These are phyloP conservation scores for Chaetophractus vellerosus DNA, from an alignment of 2,797 vertebrate species.

Conservation along the genomic window DNA sequence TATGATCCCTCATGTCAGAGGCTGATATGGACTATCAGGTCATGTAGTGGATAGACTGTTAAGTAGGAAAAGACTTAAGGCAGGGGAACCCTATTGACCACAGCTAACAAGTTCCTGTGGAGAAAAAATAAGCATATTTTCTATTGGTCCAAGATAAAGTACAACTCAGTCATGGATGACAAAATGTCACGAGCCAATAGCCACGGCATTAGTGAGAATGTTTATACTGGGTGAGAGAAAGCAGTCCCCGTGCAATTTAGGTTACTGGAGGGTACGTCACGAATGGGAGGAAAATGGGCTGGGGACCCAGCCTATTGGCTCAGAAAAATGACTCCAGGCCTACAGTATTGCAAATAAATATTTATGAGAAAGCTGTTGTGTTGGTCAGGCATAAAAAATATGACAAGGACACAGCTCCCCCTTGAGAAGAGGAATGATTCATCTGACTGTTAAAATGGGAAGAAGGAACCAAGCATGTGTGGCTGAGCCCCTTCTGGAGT, in stretches of 20 bases:
- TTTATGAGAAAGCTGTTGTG: neutral
- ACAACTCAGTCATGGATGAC: neutral
- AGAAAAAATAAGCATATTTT: neutral
- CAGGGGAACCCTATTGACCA: neutral
- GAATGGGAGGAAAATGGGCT: neutral
- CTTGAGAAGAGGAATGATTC: neutral
- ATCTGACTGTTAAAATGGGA: neutral
- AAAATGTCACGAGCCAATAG: neutral
- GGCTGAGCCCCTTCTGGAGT: neutral
- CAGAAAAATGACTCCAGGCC: neutral
- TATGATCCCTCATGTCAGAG: neutral
- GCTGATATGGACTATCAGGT: neutral
- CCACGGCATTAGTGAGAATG: neutral
- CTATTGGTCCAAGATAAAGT: neutral
- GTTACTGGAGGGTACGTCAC: neutral
- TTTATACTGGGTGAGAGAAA: neutral
- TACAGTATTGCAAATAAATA: neutral
- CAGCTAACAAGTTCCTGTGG: neutral
- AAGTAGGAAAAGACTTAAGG: neutral
- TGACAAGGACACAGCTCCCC: neutral
- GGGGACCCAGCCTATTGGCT: neutral
- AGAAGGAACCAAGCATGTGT: neutral
- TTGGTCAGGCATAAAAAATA: neutral
- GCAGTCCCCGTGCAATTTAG: neutral
- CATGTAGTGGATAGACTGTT: neutral